Evolutionary conservation across 1,140 invertebrate species (phyloP), one percentile per base, ranked within the genome.

Genomic region (Drosophila burlai): DNA sequence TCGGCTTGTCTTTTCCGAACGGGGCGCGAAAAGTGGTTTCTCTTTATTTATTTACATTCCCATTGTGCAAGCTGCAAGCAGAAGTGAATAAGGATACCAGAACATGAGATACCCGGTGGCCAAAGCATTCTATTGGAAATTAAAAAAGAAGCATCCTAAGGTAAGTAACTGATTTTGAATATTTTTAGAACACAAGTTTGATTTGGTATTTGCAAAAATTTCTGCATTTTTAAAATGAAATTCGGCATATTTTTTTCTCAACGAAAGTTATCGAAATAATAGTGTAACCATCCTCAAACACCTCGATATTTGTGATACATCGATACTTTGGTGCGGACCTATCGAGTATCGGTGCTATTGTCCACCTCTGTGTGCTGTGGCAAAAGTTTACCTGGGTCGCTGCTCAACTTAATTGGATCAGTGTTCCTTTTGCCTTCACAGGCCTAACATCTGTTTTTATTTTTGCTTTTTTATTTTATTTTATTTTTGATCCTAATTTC

Each of bases 21-120:
- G 64, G 67, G 76, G 80, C 67, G 83, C 76, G 71, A 87, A 86
- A 86, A 86, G 76, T 87, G 83, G 80, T 86, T 86, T 86, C 80
- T 83, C 76, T 86, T 86, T 87, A 86, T 86, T 86, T 86, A 86
- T 86, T 86, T 86, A 86, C 86, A 83, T 66, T 60, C 59, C 66
- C 83, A 83, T 86, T 83, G 80, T 82, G 68, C 75, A 74, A 45
- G 67, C 46, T 79, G 29, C 29, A 31, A 8, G 31, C 9, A 36
- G 11, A 11, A 34, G 59, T 75, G 75, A 36, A 3, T 1, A 24
- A 36, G 13, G 34, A 31, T 24, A 5, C 15, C 9, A 16, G 36
- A 55, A 18, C 7, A 21, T 55, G 18, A 9, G 4, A 55, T 16
- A 15, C 7, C 50, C 29, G 50, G 50, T 8, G 9, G 2, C 7